phyloP scores from a whole-genome alignment of 2,113 vertebrate genomes.

The Zosterops borbonicus region DNA sequence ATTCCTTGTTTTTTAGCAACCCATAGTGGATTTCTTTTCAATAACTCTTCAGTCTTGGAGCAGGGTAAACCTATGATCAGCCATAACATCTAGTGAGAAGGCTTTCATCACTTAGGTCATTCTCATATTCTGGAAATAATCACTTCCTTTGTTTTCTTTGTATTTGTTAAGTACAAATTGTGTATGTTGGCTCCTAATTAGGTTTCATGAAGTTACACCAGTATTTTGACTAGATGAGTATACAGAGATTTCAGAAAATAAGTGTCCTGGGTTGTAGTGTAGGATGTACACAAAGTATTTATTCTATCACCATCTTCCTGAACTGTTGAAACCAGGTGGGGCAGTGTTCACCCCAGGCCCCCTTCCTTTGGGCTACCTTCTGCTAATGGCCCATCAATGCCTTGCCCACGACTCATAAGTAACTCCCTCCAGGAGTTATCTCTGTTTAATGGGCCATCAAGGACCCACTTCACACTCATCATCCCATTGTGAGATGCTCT shows the following conservation, averaged over 20 bases:
- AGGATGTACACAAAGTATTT: too few species aligned
- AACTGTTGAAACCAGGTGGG: too few species aligned
- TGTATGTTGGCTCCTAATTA: not conserved
- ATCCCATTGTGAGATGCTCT: too few species aligned
- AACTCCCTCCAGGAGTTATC: too few species aligned
- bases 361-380: too few species aligned
- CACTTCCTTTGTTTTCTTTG: not conserved
- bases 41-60: not conserved
- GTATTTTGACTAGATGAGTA: not conserved
- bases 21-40: not conserved
- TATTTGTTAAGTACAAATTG: not conserved
- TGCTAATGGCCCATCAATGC: too few species aligned
- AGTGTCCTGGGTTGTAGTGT: too few species aligned
- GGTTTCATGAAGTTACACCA: not conserved
- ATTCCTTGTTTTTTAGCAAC: not conserved
- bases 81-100: not conserved
- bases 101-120: not conserved
- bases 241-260: not conserved
- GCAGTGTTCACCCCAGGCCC: too few species aligned
- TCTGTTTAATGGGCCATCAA: too few species aligned
- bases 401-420: too few species aligned
- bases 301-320: too few species aligned
- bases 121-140: not conserved
- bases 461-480: too few species aligned
- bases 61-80: not conserved